These are phyloP conservation scores for Drosophila biarmipes DNA, from an alignment of 1,140 invertebrate species.

Conservation along the genomic window DNA sequence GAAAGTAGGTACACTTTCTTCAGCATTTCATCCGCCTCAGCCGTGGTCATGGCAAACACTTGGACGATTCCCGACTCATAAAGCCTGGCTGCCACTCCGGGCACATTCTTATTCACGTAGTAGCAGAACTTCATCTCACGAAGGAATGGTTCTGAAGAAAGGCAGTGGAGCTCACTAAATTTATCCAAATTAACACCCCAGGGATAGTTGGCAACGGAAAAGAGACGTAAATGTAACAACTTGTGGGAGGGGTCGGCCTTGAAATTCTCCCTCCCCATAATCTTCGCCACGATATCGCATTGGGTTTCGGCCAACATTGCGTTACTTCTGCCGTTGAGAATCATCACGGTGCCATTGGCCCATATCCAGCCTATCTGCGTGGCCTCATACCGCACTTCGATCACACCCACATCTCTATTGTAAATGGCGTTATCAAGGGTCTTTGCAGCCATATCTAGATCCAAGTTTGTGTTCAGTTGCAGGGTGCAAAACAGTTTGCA, in stretches of 20 bases:
- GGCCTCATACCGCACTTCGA: slow-evolving; percentile 25
- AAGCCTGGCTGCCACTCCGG: slow-evolving; percentile 40
- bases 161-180: slow-evolving; percentile 4
- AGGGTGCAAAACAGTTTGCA: slow-evolving; percentile 32
- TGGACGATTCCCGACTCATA: slow-evolving; percentile 35
- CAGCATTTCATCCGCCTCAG: slow-evolving; percentile 39
- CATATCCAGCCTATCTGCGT: slow-evolving; percentile 47
- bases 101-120: slow-evolving; percentile 44
- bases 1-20: slow-evolving; percentile 34
- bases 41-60: slow-evolving; percentile 35
- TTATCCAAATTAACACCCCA: slow-evolving; percentile 31
- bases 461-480: slow-evolving; percentile 13
- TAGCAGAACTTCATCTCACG: slow-evolving; percentile 16
- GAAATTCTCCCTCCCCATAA: not conserved
- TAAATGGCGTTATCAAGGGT: slow-evolving; percentile 18
- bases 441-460: slow-evolving; percentile 1
- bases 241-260: not conserved
- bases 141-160: not conserved
- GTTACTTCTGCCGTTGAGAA: slow-evolving; percentile 27
- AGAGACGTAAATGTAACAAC: slow-evolving; percentile 10
- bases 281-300: not conserved
- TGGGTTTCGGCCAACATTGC: slow-evolving; percentile 23
- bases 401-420: slow-evolving; percentile 28
- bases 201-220: slow-evolving; percentile 27
- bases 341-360: slow-evolving; percentile 37